Base-by-base conservation (phyloP, 1,140 invertebrate genomes). In the Tetraneura akinire region DNA sequence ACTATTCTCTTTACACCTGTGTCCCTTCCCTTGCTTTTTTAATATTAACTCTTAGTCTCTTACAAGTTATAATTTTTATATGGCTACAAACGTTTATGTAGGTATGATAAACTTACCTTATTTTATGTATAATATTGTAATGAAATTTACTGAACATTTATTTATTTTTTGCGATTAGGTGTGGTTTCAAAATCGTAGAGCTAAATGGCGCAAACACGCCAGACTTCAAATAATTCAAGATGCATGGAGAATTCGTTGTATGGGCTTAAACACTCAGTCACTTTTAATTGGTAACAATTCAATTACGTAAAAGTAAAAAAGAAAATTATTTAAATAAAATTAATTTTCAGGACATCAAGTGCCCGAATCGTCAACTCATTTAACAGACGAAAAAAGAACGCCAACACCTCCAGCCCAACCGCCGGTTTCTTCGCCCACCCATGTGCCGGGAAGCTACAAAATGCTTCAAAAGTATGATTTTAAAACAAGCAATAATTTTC, bases 131-230 rank as follows among this genome's bases (percentile, higher is more conserved):
- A n/a, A n/a, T n/a, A n/a, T n/a, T n/a, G n/a, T n/a, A n/a, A n/a
- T n/a, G n/a, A n/a, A n/a, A 47, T 13, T 47, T 10, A 47, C 1
- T 47, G 9, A 47, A 14, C n/a, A 13, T 47, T 47, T 47, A 8
- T 10, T 47, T 47, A 47, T 32, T 64, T n/a, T 37, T 37, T 64
- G 1, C n/a, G 32, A 23, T 68, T 83, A 92, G 93, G 93, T 95
- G n/a, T 95, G 93, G 93, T 94, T 95, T 86, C 93, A 95, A 88
- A 94, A 95, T 84, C 88, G 93, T n/a, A 87, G 93, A 74, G 93
- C 93, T 14, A 94, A 95, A 84, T 94, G 93, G 93, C 88, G 93
- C 45, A 95, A 95, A 84, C 93, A 95, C 84, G 93, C 94, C 1
- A 88, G 94, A 18, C 86, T 96, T 45, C 93, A 95, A 83, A 86